A percentile compares a stretch with the other conserved stretches of the same genome.
Conservation (phyloP, 2,113 vertebrate genomes). For the Caloenas nicobarica region DNA sequence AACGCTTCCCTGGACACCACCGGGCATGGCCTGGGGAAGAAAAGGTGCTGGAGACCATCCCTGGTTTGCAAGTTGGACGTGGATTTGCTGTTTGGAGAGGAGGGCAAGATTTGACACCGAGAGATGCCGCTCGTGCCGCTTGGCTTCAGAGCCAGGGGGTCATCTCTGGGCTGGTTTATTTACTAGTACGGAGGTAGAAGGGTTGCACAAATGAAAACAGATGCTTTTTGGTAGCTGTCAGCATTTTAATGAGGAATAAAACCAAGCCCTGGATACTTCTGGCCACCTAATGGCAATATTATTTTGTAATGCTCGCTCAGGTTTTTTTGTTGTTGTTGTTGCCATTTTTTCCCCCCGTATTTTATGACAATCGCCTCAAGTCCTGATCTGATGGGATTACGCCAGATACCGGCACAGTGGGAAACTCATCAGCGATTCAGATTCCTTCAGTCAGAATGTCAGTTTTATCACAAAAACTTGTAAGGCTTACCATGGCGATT, state of each 20-base stretch:
- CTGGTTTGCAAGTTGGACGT: not conserved
- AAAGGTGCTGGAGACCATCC: fast-evolving
- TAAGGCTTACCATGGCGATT: slow-evolving; percentile 11
- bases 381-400: slow-evolving; percentile 29
- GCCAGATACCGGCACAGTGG: slow-evolving; percentile 16
- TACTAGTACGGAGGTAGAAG: not conserved
- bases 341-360: not conserved
- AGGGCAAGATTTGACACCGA: not conserved
- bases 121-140: not conserved
- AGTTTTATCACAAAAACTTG: slow-evolving; percentile 17
- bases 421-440: slow-evolving; percentile 53
- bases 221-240: slow-evolving; percentile 20
- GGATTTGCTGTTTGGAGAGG: not conserved
- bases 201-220: slow-evolving; percentile 9
- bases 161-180: not conserved
- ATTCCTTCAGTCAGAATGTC: slow-evolving; percentile 44
- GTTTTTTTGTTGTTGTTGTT: not conserved
- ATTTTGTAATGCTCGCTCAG: not conserved
- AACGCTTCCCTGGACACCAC: not conserved
- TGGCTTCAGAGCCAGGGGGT: not conserved
- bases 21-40: fast-evolving
- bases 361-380: slow-evolving; percentile 33
- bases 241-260: slow-evolving; percentile 33
- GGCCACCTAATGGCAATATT: not conserved
- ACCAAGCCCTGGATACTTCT: not conserved